phyloP scores from a whole-genome alignment of 2,797 vertebrate species.

The Falco novaeseelandiae region DNA sequence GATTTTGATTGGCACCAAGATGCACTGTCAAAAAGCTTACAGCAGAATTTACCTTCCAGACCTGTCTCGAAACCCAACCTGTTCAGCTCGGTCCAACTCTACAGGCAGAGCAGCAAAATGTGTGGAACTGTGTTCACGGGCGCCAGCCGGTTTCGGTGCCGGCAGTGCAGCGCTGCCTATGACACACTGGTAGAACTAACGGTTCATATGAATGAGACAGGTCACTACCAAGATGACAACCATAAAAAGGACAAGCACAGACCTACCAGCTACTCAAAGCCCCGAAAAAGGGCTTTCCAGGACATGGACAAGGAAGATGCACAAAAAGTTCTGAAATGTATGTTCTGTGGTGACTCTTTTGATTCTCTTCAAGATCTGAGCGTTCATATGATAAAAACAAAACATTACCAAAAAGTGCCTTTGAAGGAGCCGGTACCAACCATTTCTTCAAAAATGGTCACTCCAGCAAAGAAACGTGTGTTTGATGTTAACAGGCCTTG shows the following conservation, averaged over 20 bases:
- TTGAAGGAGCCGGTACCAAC: slow-evolving; percentile 99
- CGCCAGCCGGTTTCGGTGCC: slow-evolving; percentile 95
- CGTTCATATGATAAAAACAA: slow-evolving; percentile 99
- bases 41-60: slow-evolving; percentile 90
- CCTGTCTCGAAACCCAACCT: slow-evolving; percentile 93
- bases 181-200: slow-evolving; percentile 97
- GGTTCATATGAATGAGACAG: slow-evolving; percentile 96
- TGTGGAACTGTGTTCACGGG: slow-evolving; percentile 94
- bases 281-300: slow-evolving; percentile 92
- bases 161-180: slow-evolving; percentile 96
- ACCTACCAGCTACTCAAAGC: slow-evolving; percentile 91
- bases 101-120: slow-evolving; percentile 93
- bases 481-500: slow-evolving; percentile 93
- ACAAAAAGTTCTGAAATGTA: slow-evolving; percentile 97
- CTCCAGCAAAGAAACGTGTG: slow-evolving; percentile 92
- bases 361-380: slow-evolving; percentile 98
- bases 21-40: slow-evolving; percentile 94
- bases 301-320: slow-evolving; percentile 98
- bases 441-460: slow-evolving; percentile 92
- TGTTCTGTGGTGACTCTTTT: slow-evolving; percentile 99
- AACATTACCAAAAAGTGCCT: slow-evolving; percentile 99
- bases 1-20: slow-evolving; percentile 99
- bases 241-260: slow-evolving; percentile 90
- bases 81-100: slow-evolving; percentile 97
- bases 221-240: slow-evolving; percentile 99